Evolutionary conservation across 2,113 vertebrate genomes (phyloP).

Genomic region (Rafetus swinhoei): DNA sequence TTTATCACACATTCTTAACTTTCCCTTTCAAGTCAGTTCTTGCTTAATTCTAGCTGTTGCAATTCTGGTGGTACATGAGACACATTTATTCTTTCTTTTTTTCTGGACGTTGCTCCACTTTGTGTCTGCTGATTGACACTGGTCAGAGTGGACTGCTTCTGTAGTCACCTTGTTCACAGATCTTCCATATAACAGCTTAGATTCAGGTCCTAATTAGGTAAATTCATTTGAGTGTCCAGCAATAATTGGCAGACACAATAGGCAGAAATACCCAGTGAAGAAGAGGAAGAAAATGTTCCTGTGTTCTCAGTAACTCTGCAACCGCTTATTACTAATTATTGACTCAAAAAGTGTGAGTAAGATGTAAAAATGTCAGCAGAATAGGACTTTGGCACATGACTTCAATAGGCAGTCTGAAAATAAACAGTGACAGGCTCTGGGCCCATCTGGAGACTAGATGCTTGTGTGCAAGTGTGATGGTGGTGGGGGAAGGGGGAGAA

Average conservation of each 20-base stretch:
- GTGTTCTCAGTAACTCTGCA: neutral
- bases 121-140: neutral
- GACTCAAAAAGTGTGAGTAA: neutral
- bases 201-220: neutral
- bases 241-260: neutral
- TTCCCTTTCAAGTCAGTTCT: constrained; percentile 1
- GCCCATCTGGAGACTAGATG: neutral
- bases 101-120: neutral
- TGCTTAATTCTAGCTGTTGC: neutral
- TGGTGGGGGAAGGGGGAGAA: neutral
- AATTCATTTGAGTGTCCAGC: neutral
- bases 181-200: neutral
- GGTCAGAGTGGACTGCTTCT: neutral
- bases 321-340: neutral
- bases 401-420: neutral
- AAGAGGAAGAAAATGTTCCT: neutral
- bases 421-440: neutral
- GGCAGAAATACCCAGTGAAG: neutral
- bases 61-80: neutral
- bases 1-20: neutral
- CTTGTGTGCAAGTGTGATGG: neutral
- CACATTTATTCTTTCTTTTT: neutral
- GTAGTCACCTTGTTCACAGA: neutral
- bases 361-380: neutral
- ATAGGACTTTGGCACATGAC: neutral